phyloP scores from a whole-genome alignment of 1,140 invertebrate genomes.

The Cotesia vestalis region DNA sequence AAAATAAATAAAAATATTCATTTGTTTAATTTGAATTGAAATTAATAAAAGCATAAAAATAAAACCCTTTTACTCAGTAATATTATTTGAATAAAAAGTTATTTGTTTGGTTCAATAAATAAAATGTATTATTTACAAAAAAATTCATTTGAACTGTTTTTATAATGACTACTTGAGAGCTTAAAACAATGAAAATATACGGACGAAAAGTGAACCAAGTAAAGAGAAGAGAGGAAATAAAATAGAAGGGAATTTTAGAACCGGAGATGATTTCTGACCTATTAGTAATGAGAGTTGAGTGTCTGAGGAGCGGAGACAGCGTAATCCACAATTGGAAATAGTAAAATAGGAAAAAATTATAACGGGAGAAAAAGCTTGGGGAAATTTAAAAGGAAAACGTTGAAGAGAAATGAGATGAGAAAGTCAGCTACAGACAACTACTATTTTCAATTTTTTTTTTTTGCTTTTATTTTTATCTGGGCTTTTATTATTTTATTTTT shows the following conservation, averaged over 20 bases:
- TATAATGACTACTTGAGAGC: neutral
- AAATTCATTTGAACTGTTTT: neutral
- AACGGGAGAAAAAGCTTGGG: neutral
- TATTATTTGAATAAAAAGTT: no score
- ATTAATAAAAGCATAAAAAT: no score
- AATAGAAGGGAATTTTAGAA: neutral
- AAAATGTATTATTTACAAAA: neutral
- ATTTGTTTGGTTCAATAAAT: neutral
- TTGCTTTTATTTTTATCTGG: neutral
- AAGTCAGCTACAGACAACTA: neutral
- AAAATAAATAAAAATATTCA: no score
- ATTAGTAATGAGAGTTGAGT: neutral
- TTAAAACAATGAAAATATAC: constrained; percentile 5
- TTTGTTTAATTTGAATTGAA: no score
- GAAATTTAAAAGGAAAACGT: neutral
- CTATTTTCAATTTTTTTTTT: neutral
- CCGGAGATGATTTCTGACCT: constrained; percentile 17
- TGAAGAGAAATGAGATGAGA: neutral
- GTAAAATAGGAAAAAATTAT: neutral
- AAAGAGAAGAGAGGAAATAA: constrained; percentile 2
- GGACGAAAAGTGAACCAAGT: neutral
- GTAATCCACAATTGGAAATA: neutral
- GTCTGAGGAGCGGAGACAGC: neutral
- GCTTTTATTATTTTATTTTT: neutral
- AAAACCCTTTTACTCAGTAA: no score